These are phyloP conservation scores for Lanistes nyassanus DNA, from an alignment of 1,140 invertebrate genomes.

Conservation along the genomic window DNA sequence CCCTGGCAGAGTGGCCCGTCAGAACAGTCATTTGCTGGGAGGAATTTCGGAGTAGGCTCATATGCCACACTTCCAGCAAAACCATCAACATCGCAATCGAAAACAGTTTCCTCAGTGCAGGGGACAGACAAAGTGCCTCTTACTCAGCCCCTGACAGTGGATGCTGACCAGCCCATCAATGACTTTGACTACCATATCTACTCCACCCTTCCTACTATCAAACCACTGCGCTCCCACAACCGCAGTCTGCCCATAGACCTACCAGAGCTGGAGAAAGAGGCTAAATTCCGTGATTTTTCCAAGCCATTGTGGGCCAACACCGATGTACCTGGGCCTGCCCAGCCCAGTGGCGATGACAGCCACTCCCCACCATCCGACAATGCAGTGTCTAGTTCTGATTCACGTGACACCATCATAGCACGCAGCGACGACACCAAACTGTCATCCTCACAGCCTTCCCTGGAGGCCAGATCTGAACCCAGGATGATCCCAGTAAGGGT, in stretches of 20 bases:
- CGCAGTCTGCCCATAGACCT: constrained; percentile 8
- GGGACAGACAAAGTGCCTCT: neutral
- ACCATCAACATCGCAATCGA: constrained; percentile 10
- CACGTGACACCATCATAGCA: constrained; percentile 40
- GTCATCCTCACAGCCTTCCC: constrained; percentile 8
- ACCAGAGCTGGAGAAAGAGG: constrained; percentile 14
- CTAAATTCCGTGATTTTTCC: constrained; percentile 32
- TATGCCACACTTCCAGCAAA: constrained; percentile 49
- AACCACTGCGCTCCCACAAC: constrained; percentile 43
- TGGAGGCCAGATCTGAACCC: neutral
- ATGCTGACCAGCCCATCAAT: constrained; percentile 22
- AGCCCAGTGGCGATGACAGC: constrained; percentile 21
- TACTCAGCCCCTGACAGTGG: constrained; percentile 18
- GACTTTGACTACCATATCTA: constrained; percentile 38
- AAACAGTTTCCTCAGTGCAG: neutral
- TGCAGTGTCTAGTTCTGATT: constrained; percentile 41
- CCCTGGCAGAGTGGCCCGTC: constrained; percentile 41
- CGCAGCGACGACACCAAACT: constrained; percentile 16
- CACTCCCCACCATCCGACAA: constrained; percentile 35
- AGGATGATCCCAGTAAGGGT: constrained; percentile 38
- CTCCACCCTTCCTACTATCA: constrained; percentile 52
- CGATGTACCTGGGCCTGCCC: constrained; percentile 15
- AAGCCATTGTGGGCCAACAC: constrained; percentile 40
- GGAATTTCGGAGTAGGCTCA: constrained; percentile 44
- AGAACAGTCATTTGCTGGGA: constrained; percentile 12